Base-by-base conservation (phyloP, 2,797 vertebrate genomes). In the Dryobates pubescens region DNA sequence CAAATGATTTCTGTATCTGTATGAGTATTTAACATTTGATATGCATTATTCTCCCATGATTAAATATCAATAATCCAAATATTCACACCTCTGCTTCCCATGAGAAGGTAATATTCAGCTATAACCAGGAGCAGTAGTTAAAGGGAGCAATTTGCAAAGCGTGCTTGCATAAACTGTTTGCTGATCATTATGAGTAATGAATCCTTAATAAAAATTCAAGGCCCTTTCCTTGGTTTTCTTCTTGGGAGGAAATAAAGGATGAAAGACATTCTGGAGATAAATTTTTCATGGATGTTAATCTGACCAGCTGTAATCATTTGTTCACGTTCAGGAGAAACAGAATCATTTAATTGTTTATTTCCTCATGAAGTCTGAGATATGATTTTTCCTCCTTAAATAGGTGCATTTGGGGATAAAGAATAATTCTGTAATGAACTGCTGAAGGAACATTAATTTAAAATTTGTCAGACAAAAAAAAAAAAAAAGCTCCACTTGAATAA, bases 161-260 rank as follows among this genome's bases (percentile, higher is more conserved):
- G 19, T 80, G 82, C 93, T 90, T 94, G 90, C 91, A 92, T 93
- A 91, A 89, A 88, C 71, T 88, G 80, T 94, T 96, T 86, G 49
- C 81, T 94, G 78, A 89, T 90, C 81, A 89, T 83, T 90, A 78
- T 23, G 47, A 91, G 62, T 72, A 90, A 92, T 91, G 82, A 96
- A 90, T 92, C 75, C 82, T 90, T 92, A 88, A 92, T 80, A 91
- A 89, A 91, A 94, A 92, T 71, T 91, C 86, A 89, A 90, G 94
- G 53, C 12, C 47, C 14, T 65, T 89, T 81, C 58, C 93, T 73
- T 88, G 49, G 90, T 92, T 95, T 93, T 91, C 71, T 95, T n/a
- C 67, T 85, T 83, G 65, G 32, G 59, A 94, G 51, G 59, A 88
- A 76, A 84, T 19, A 85, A 86, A 90, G 38, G 78, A 91, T 77